Evolutionary conservation across 2,888 invertebrate species (phyloP).

Genomic region (Ophion costatus): DNA sequence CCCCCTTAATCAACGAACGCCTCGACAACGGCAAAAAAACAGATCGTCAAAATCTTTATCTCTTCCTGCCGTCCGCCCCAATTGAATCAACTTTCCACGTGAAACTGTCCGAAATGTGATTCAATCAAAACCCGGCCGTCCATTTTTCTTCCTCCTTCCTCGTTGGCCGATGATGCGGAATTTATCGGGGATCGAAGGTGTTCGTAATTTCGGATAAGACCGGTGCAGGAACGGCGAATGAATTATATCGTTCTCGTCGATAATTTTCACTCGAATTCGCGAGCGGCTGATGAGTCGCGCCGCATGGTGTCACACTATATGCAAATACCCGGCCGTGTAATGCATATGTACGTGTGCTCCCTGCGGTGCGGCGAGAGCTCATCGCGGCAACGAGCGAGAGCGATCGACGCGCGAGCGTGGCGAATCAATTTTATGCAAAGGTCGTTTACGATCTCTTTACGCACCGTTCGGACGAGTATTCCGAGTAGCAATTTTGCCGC

Average conservation of each 20-base stretch:
- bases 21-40: neutral
- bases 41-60: no score
- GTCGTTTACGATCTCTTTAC: conserved; percentile 76
- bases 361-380: conserved; percentile 40
- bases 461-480: conserved; percentile 63
- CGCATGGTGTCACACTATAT: conserved; percentile 39
- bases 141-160: neutral
- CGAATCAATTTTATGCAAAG: conserved; percentile 76
- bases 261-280: conserved; percentile 12
- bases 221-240: neutral
- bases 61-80: no score
- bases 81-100: neutral
- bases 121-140: neutral
- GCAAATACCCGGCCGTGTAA: conserved; percentile 2
- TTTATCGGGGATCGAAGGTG: neutral
- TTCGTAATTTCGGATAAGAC: neutral
- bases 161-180: neutral
- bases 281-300: conserved; percentile 32
- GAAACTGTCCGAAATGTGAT: neutral
- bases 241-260: conserved; percentile 9
- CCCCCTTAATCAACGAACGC: no score
- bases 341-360: conserved; percentile 37
- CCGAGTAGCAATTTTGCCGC: conserved; percentile 66
- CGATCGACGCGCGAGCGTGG: conserved; percentile 62
- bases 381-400: conserved; percentile 33